phyloP scores from a whole-genome alignment of 2,888 invertebrate species.

The Acronicta leporina region DNA sequence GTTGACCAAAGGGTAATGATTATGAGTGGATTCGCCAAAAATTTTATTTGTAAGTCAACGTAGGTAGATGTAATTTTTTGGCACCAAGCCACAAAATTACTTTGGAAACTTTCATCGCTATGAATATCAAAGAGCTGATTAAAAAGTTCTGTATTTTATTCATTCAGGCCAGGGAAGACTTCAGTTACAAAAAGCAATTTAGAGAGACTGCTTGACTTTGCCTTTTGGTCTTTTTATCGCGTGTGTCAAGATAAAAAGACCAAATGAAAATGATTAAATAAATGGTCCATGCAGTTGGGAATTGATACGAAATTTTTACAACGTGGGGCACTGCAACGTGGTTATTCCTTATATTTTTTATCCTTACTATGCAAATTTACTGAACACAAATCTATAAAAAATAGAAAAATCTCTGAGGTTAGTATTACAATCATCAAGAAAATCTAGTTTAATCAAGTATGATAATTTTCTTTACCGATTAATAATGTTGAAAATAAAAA shows the following conservation, averaged over 20 bases:
- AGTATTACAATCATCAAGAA: too few species aligned
- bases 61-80: conserved; percentile 1
- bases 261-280: not conserved
- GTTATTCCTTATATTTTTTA: too few species aligned
- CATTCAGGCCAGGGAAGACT: not conserved
- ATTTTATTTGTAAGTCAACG: not conserved
- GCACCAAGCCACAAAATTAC: conserved; percentile 7
- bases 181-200: conserved; percentile 1
- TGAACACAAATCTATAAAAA: too few species aligned
- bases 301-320: too few species aligned
- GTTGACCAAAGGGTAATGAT: too few species aligned
- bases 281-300: too few species aligned
- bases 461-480: too few species aligned
- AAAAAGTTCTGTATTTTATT: not conserved
- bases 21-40: not conserved
- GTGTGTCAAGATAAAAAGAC: not conserved
- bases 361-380: too few species aligned
- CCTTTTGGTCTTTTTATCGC: not conserved
- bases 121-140: not conserved
- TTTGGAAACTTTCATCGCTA: conserved; percentile 4
- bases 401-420: too few species aligned
- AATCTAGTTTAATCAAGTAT: too few species aligned
- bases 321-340: too few species aligned
- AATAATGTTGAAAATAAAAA: too few species aligned
- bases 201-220: not conserved